Conservation (phyloP, 2,113 vertebrate genomes). For the Paraplagusia blochii region DNA sequence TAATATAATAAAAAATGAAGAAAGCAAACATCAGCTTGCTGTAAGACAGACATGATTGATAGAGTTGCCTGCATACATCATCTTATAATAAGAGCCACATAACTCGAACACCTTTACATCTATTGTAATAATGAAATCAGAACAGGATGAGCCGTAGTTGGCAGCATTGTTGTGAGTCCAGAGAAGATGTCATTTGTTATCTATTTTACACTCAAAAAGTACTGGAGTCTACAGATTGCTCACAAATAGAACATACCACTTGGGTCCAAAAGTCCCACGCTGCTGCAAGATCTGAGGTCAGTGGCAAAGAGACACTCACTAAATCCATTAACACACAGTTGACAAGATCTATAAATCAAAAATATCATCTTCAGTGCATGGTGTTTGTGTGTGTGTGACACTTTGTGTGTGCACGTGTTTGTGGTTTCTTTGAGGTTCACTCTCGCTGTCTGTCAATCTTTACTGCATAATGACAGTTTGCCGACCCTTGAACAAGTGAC, state of each 20-base stretch:
- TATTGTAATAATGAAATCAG: not conserved
- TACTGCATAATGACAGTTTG: conserved; percentile 4
- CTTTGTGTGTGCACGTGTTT: not conserved
- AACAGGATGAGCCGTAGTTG: not conserved
- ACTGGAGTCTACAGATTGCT: conserved; percentile 31
- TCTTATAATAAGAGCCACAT: too few relatives aligned
- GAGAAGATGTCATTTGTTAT: conserved; percentile 15
- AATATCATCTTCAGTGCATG: not conserved
- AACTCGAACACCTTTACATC: too few relatives aligned
- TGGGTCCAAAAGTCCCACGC: conserved; percentile 47
- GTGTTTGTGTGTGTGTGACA: not conserved
- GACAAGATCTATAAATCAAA: not conserved
- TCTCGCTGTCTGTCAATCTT: conserved; percentile 9
- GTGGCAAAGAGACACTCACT: conserved; percentile 31
- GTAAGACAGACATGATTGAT: too few relatives aligned
- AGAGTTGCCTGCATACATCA: too few relatives aligned
- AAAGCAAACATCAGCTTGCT: too few relatives aligned
- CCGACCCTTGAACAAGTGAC: conserved; percentile 26
- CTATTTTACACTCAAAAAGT: conserved; percentile 16
- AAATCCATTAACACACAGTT: conserved; percentile 11
- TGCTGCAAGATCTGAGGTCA: conserved; percentile 57
- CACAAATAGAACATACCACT: conserved; percentile 41
- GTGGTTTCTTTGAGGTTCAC: not conserved
- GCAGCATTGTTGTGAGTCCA: conserved; percentile 10
- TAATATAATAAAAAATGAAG: too few relatives aligned